A percentile compares a stretch with the other conserved stretches of the same genome.
These are phyloP conservation scores for Caenorhabditis remanei DNA, from an alignment of 1,140 invertebrate genomes.

Conservation along the genomic window DNA sequence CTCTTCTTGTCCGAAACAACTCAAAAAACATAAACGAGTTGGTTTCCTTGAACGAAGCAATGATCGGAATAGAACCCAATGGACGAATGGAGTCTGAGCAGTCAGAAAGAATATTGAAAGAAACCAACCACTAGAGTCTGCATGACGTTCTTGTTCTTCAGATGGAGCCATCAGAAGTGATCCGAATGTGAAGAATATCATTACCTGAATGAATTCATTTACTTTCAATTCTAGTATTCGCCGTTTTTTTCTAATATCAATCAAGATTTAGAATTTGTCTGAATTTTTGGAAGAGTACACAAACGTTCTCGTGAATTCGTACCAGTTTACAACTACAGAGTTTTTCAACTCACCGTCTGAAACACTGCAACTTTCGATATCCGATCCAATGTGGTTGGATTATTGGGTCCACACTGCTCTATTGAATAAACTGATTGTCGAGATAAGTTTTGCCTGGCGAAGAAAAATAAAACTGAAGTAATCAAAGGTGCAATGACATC, in stretches of 20 bases:
- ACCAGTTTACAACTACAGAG: background rate
- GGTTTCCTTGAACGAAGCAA: background rate
- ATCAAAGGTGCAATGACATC: background rate
- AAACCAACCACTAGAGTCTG: background rate
- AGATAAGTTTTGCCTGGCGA: background rate
- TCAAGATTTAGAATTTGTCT: too few species aligned
- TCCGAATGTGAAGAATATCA: background rate
- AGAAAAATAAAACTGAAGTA: background rate
- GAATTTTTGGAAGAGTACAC: too few species aligned
- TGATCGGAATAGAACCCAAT: constrained; percentile 5
- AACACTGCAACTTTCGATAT: background rate
- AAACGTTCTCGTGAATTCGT: too few species aligned
- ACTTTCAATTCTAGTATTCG: background rate
- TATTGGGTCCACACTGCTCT: background rate
- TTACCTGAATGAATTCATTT: background rate
- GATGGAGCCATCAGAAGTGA: background rate
- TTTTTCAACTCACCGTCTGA: background rate
- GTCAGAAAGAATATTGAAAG: background rate
- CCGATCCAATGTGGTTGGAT: background rate
- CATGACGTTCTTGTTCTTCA: background rate
- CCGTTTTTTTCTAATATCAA: too few species aligned
- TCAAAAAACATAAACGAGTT: background rate
- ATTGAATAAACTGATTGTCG: background rate
- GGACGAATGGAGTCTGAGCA: constrained; percentile 8
- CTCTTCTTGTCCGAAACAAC: background rate